Evolutionary conservation across 37 sponge, comb jelly and placozoan genomes (phyloP), one percentile per base, ranked within the genome.

Genomic region (Chondrilla cf. caribensis): DNA sequence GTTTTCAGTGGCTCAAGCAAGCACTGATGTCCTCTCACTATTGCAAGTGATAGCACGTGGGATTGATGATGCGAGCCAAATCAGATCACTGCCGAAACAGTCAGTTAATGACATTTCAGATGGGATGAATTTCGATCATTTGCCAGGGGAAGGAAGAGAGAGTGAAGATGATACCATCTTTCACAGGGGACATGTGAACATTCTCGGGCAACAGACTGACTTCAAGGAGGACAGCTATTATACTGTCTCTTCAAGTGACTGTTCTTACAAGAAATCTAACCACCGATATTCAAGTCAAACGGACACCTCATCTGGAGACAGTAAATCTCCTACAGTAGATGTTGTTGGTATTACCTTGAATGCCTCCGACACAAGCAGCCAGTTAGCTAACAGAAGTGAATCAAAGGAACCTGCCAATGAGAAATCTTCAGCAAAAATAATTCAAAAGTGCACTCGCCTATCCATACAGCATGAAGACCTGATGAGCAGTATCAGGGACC

Each of bases 161-260:
- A 17, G 7, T 11, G 68, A 67, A 26, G 44, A 73, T 3, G 76
- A 19, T 6, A n/a, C 18, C 7, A 37, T 73, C 9, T 28, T 28
- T 62, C 8, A 62, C 64, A 73, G 36, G 6, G 76, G 44, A 0
- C 35, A 67, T 67, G 44, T 91, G 35, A 91, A 91, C 51, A 58
- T 91, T 2, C 85, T 91, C 22, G 91, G 91, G 4, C 64, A 81
- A 71, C 91, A 91, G 35, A 82, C 84, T 9, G 84, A 65, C 58
- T 91, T 91, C 70, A 62, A 72, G 29, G 81, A 79, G 78, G 40
- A 26, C 1, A 25, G 41, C 0, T 21, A 0, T 2, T 73, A n/a
- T 42, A 60, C 28, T 60, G 68, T 67, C 33, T 47, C 58, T 41
- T 37, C 38, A 21, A 41, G 54, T 31, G 59, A 55, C 60, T 24